Percentiles rank a stretch among this genome's conserved stretches.
phyloP scores from a whole-genome alignment of 2,888 invertebrate species.

The Esperia sulphurella region DNA sequence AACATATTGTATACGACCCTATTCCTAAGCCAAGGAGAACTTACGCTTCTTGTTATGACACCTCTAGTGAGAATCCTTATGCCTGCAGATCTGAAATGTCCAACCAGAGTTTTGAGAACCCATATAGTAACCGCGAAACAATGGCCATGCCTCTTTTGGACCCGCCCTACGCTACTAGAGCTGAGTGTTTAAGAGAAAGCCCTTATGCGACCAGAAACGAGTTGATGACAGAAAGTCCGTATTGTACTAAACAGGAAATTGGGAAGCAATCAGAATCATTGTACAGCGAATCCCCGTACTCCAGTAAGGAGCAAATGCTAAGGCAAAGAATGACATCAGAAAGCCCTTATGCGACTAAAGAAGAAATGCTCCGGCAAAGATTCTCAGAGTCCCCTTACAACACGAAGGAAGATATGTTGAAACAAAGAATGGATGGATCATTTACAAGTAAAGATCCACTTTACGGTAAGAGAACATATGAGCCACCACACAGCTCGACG shows the following conservation, averaged over 20 bases:
- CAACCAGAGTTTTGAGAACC: conserved; percentile 66
- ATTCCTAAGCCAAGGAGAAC: conserved; percentile 75
- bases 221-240: conserved; percentile 34
- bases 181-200: conserved; percentile 39
- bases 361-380: conserved; percentile 73
- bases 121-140: conserved; percentile 63
- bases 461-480: conserved; percentile 67
- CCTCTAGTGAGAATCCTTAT: conserved; percentile 67
- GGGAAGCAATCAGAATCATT: conserved; percentile 52
- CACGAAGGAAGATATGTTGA: conserved; percentile 70
- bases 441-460: conserved; percentile 52
- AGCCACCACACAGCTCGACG: conserved; percentile 62
- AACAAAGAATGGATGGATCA: conserved; percentile 60
- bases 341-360: conserved; percentile 70
- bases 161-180: conserved; percentile 49
- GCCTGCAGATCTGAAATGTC: conserved; percentile 61
- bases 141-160: conserved; percentile 63
- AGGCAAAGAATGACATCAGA: conserved; percentile 59
- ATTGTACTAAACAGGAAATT: conserved; percentile 49
- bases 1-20: conserved; percentile 70
- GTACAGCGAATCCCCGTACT: conserved; percentile 66
- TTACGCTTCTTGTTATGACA: conserved; percentile 68
- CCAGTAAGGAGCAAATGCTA: conserved; percentile 68
- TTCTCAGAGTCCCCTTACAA: conserved; percentile 74
- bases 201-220: conserved; percentile 30